phyloP scores from a whole-genome alignment of 2,888 invertebrate genomes.

The Netelia melanura region DNA sequence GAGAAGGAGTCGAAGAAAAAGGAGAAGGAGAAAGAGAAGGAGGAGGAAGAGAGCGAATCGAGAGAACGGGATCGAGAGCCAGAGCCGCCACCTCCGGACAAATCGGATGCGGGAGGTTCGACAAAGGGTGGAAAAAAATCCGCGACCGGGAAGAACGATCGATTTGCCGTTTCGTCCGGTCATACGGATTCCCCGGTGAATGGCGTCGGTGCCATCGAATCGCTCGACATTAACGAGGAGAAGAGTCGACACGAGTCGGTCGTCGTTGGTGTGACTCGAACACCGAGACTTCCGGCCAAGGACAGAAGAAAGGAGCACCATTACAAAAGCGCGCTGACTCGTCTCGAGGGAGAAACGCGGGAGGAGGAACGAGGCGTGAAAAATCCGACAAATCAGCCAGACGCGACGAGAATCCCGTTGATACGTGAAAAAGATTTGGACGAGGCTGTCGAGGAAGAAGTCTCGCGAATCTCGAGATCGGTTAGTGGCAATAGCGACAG shows the following conservation, averaged over 20 bases:
- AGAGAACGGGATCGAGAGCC: constrained; percentile 82
- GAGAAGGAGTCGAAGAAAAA: constrained; percentile 14
- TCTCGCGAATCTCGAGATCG: constrained; percentile 53
- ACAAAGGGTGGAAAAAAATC: too few species aligned
- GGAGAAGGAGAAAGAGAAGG: constrained; percentile 62
- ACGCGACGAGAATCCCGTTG: constrained; percentile 59
- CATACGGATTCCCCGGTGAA: constrained; percentile 46
- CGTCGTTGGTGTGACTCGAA: constrained; percentile 28
- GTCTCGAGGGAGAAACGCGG: neutral
- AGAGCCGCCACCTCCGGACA: constrained; percentile 79
- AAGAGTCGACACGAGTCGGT: neutral
- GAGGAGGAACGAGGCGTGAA: constrained; percentile 40
- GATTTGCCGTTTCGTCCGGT: neutral
- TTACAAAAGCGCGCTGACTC: constrained; percentile 26
- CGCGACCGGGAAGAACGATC: too few species aligned
- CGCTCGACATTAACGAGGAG: constrained; percentile 37
- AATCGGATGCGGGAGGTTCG: constrained; percentile 75
- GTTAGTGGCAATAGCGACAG: constrained; percentile 12
- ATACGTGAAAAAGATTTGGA: constrained; percentile 44
- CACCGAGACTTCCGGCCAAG: constrained; percentile 59
- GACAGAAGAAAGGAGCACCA: constrained; percentile 60
- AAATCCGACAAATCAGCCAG: constrained; percentile 34
- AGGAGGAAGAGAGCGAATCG: constrained; percentile 75
- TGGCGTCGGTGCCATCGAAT: constrained; percentile 47
- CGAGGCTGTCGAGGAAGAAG: constrained; percentile 45